These are phyloP conservation scores for Tetrao urogallus DNA, from an alignment of 2,113 vertebrate genomes.

Conservation along the genomic window DNA sequence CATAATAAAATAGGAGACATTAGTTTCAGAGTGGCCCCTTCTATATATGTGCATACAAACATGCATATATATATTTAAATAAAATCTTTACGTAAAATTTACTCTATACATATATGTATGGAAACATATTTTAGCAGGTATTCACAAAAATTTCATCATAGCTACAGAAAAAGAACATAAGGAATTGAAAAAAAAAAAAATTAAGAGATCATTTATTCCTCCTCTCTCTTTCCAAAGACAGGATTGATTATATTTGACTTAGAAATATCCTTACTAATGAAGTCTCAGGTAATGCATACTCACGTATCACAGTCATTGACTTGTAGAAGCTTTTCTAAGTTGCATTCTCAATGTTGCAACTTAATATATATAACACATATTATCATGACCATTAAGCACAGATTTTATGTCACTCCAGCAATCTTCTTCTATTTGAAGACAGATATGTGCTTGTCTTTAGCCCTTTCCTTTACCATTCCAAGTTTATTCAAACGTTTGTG, in stretches of 20 bases:
- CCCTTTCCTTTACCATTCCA: not conserved
- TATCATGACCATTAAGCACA: not conserved
- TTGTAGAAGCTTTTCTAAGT: not conserved
- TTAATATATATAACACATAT: not conserved
- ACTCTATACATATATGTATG: not conserved
- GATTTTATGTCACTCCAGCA: not conserved
- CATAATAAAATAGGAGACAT: too few relatives aligned
- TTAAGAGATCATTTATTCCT: not conserved
- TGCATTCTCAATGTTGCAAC: not conserved
- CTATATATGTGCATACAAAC: too few relatives aligned
- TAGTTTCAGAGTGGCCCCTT: too few relatives aligned
- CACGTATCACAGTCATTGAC: not conserved
- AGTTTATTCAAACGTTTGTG: not conserved
- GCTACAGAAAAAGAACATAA: not conserved
- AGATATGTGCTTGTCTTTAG: not conserved
- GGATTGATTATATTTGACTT: not conserved
- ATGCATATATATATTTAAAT: too few relatives aligned
- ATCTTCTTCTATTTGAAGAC: not conserved
- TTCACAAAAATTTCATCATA: not conserved
- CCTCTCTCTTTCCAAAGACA: not conserved
- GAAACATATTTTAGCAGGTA: not conserved
- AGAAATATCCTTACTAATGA: not conserved
- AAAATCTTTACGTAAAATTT: not conserved
- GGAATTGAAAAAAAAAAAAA: not conserved
- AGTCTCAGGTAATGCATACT: not conserved